Base-by-base conservation (phyloP, 1,140 invertebrate species). In the Halictus rubicundus region DNA sequence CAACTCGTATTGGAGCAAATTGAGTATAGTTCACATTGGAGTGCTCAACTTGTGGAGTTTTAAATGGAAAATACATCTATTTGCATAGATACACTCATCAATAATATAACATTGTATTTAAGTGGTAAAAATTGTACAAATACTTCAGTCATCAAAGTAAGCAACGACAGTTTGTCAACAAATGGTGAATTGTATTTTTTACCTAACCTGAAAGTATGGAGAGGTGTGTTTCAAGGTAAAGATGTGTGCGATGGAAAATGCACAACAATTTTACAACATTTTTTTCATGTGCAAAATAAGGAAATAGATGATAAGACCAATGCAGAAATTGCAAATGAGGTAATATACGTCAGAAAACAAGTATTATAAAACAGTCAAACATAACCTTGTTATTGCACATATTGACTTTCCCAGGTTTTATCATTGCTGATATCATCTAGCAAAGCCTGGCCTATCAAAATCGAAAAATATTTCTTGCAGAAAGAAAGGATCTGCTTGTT, bases 101-200 rank as follows among this genome's bases (percentile, higher is more conserved):
- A 83, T 21, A 64, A 85, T 23, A 83, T 90, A 68, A 68, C 82
- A 8, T 37, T 68, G 21, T 80, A 86, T 82, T 74, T 89, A 19
- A 86, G 80, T 49, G 88, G 73, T 27, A 32, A 42, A 71, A 9
- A 73, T 71, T 57, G 27, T n/a, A 71, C 79, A 82, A 83, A 80
- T 54, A 49, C 69, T 23, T 81, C 84, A 32, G 14, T 88, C n/a
- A 89, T 95, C 16, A 94, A 94, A 89, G 88, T 92, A 84, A 94
- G 94, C 80, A 88, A 83, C 10, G 90, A 93, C 60, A 92, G 94
- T 81, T 87, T 94, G 21, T 70, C 83, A 37, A 84, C 65, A 52
- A 89, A 92, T 76, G 94, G 94, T 49, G 94, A 95, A 54, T 90
- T 94, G 14, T 93, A 92, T 89, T 94, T 95, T 87, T 89, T 91